These are phyloP conservation scores for Leptatherina wallacei DNA, from an alignment of 2,797 vertebrate species.

Conservation along the genomic window DNA sequence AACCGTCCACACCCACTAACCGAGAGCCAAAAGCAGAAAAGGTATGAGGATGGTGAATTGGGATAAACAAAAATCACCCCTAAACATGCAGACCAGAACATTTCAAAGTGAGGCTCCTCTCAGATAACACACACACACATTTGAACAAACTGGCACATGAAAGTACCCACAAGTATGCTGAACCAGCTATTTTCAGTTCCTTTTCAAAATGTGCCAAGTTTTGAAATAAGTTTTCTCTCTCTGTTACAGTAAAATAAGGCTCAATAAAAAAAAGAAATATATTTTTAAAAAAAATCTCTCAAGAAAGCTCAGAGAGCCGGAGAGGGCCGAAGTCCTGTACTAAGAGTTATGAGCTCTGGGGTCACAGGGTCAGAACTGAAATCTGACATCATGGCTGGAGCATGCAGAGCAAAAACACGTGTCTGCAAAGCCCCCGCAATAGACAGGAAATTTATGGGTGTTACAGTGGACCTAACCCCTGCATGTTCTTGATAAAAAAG, in stretches of 20 bases:
- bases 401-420: conserved; percentile 67
- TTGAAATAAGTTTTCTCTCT: background rate
- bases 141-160: background rate
- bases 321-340: conserved; percentile 29
- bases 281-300: conserved; percentile 12
- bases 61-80: background rate
- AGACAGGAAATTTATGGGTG: conserved; percentile 56
- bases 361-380: conserved; percentile 68
- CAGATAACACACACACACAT: background rate
- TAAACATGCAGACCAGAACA: background rate
- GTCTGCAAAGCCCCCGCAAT: conserved; percentile 47
- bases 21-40: conserved; percentile 12
- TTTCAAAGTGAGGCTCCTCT: background rate
- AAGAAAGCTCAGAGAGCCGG: conserved; percentile 19
- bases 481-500: conserved; percentile 51
- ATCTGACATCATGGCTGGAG: conserved; percentile 73
- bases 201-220: background rate
- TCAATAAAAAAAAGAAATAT: background rate
- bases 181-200: background rate
- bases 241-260: background rate
- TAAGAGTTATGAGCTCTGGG: conserved; percentile 58
- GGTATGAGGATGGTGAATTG: background rate
- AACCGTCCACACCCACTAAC: conserved; percentile 24
- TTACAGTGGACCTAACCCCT: conserved; percentile 63
- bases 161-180: background rate